These are phyloP conservation scores for Oriolus oriolus DNA, from an alignment of 2,113 vertebrate genomes.

Conservation along the genomic window DNA sequence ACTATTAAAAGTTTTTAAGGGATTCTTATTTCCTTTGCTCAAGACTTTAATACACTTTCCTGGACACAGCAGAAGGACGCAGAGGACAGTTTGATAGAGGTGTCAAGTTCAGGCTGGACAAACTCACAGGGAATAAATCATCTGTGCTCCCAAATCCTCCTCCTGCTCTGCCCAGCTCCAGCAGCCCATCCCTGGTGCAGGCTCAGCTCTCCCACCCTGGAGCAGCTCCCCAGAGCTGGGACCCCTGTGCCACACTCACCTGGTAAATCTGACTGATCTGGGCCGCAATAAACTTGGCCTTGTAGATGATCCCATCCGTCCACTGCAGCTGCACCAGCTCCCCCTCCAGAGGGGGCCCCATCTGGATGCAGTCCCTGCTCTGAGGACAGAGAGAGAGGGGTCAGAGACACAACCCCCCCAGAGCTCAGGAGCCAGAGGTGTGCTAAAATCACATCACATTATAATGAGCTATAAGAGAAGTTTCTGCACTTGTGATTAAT, in stretches of 20 bases:
- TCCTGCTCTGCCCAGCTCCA: background rate
- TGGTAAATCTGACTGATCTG: slow-evolving; percentile 85
- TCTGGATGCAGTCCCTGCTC: slow-evolving; percentile 88
- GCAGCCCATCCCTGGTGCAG: background rate
- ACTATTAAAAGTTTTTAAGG: slow-evolving; percentile 22
- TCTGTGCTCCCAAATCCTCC: background rate
- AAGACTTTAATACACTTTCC: background rate
- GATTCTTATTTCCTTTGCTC: background rate
- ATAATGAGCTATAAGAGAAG: rapidly evolving
- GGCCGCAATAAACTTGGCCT: slow-evolving; percentile 85
- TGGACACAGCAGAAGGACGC: background rate
- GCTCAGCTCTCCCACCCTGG: background rate
- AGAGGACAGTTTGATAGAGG: background rate
- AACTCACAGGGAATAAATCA: background rate
- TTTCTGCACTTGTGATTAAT: background rate
- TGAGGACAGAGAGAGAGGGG: slow-evolving; percentile 25
- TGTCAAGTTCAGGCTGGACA: background rate
- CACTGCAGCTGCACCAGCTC: slow-evolving; percentile 84
- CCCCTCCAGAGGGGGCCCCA: slow-evolving; percentile 81
- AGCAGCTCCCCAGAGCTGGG: background rate
- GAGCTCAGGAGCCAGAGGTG: background rate
- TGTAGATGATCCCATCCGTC: slow-evolving; percentile 78
- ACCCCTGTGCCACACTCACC: slow-evolving; percentile 62
- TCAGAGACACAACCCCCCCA: background rate
- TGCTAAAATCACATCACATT: rapidly evolving